These are phyloP conservation scores for Cyaniris semiargus DNA, from an alignment of 2,888 invertebrate species.

Conservation along the genomic window DNA sequence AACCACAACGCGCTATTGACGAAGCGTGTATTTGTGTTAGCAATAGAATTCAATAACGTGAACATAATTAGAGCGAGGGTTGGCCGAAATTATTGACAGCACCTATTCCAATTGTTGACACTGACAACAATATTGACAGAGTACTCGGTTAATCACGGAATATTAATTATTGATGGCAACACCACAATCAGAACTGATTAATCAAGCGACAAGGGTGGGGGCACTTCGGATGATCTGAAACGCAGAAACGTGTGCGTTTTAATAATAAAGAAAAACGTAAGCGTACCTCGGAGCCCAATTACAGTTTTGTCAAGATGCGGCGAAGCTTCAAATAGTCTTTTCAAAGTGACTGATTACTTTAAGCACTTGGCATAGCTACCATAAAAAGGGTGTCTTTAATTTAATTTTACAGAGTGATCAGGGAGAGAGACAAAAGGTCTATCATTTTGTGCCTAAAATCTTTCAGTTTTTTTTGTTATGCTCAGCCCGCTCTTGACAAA, in stretches of 20 bases:
- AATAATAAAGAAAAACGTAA: background rate
- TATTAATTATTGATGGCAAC: conserved; percentile 22
- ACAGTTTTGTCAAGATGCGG: no score
- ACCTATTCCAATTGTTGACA: conserved; percentile 1
- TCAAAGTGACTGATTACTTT: no score
- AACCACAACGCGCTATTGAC: background rate
- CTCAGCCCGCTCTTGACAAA: no score
- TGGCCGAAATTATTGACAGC: background rate
- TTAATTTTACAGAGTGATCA: no score
- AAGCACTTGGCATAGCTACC: no score
- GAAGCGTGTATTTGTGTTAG: background rate
- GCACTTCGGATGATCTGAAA: background rate
- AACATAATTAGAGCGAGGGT: background rate
- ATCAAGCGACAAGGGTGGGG: background rate
- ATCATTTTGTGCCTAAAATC: no score
- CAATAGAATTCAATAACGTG: conserved; percentile 10
- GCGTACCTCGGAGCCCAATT: no score
- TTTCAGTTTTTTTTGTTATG: no score
- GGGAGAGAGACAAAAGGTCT: no score
- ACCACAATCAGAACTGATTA: conserved; percentile 10
- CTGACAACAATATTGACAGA: conserved; percentile 19
- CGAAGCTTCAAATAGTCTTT: no score
- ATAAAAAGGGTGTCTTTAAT: no score
- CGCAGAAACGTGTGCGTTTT: background rate
- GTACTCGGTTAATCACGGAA: conserved; percentile 11